phyloP scores from a whole-genome alignment of 2,797 vertebrate species.

The Bradypodion pumilum region DNA sequence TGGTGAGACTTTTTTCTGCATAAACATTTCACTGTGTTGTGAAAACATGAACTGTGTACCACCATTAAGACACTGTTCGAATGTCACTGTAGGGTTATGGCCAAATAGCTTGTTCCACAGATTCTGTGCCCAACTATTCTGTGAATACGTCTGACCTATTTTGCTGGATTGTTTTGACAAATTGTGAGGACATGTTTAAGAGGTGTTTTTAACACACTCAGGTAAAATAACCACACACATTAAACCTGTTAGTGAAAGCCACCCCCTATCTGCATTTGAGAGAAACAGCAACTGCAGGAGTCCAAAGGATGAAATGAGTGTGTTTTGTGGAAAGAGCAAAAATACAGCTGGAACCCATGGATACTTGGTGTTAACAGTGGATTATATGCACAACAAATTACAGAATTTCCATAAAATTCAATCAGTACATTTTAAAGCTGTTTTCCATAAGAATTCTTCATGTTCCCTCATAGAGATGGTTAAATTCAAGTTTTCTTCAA shows the following conservation, averaged over 20 bases:
- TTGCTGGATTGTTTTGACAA: neutral
- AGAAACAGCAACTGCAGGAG: neutral
- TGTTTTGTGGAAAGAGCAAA: conserved; percentile 1
- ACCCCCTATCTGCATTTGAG: neutral
- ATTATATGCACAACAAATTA: neutral
- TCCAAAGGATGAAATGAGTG: neutral
- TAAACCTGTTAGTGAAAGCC: neutral
- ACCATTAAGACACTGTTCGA: neutral
- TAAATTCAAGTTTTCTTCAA: neutral
- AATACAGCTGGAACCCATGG: neutral
- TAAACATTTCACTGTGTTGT: neutral
- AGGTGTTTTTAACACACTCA: neutral
- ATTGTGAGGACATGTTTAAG: neutral
- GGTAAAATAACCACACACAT: neutral
- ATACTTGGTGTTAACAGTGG: no score
- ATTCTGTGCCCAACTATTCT: neutral
- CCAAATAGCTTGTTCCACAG: neutral
- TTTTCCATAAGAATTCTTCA: neutral
- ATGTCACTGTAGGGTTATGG: neutral
- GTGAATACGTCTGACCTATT: neutral
- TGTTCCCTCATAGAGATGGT: neutral
- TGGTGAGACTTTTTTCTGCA: neutral
- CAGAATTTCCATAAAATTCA: neutral
- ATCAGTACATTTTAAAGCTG: no score
- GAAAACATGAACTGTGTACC: neutral